Base-by-base conservation (phyloP, 2,113 vertebrate species). In the Oryzias curvinotus region DNA sequence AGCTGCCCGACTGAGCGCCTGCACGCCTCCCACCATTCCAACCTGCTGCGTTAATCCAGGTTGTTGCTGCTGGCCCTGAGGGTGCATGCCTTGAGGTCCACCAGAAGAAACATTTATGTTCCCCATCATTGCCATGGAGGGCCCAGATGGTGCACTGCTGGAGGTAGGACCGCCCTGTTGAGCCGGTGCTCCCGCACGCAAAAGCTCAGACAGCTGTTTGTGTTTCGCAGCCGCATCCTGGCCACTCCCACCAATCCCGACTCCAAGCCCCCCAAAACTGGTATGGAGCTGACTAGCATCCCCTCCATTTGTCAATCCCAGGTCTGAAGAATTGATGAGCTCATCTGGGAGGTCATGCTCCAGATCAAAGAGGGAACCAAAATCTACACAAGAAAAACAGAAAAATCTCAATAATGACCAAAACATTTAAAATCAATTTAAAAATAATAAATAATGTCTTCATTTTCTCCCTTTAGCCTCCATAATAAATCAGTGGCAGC, bases 331-430 rank as follows among this genome's bases (percentile, higher is more conserved):
- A 90, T 79, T 97, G 90, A 99, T 99, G 81, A 99, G 92, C 89
- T 99, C 97, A 75, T 99, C 97, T 49, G 97, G 97, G 77, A 99
- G 94, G 85, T 99, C 96, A 1, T 98, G 96, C 84, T 98, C 97
- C 90, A 99, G 85, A 85, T 98, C 97, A 80, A 98, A 98, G 0
- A 98, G 91, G 2, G 97, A 96, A 78, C 96, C 94, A 82, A 97
- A 98, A 95, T 99, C 97, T 99, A 85, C 25, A 10, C 12, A 43
- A 4, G 23, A 15, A 50, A 41, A 57, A 61, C 18, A 75, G 17
- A 65, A 41, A 26, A 16, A 58, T 44, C 18, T 10, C 56, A 28
- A 56, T 49, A 16, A 60, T 10, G 51, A 17, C 18, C 5, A 48
- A 17, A 49, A 36, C 13, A 52, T 16, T 70, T 43, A 18, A 23